These are phyloP conservation scores for Loriculus beryllinus DNA, from an alignment of 2,797 vertebrate genomes.

Conservation along the genomic window DNA sequence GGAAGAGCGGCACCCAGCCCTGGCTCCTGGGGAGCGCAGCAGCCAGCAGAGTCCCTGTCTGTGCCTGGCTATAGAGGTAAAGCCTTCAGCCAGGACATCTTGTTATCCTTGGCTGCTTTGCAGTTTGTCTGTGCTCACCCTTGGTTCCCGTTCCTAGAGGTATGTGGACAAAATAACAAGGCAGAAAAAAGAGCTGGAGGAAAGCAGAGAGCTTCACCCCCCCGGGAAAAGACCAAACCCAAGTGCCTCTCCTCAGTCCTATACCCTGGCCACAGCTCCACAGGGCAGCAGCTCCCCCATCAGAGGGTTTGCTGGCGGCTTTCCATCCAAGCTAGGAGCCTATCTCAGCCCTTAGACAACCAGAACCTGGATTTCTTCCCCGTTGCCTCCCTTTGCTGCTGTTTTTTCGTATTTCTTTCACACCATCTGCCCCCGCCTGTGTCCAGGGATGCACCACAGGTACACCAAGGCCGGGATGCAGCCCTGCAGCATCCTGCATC, in stretches of 20 bases:
- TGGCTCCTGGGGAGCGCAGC: not conserved
- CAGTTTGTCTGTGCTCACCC: not conserved
- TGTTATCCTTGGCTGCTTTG: not conserved
- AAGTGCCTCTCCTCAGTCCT: not conserved
- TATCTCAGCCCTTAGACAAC: not conserved
- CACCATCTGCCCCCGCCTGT: not conserved
- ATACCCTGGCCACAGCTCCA: accelerated
- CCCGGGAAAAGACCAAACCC: not conserved
- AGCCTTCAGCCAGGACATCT: accelerated
- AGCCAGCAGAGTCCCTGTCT: not conserved
- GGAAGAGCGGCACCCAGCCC: not conserved
- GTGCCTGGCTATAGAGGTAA: not conserved
- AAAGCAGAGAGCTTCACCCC: not conserved
- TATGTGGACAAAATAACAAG: not conserved
- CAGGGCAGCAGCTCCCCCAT: accelerated
- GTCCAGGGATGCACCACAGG: accelerated
- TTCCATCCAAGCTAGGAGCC: not conserved
- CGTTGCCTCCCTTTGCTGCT: not conserved
- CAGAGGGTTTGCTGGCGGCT: accelerated
- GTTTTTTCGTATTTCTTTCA: not conserved
- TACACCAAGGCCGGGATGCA: accelerated
- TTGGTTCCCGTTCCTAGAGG: not conserved
- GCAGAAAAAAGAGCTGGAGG: not conserved
- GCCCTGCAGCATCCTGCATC: not conserved
- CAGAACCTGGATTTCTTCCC: not conserved